Conservation (phyloP, 1,140 invertebrate species). For the Telenomus remus region DNA sequence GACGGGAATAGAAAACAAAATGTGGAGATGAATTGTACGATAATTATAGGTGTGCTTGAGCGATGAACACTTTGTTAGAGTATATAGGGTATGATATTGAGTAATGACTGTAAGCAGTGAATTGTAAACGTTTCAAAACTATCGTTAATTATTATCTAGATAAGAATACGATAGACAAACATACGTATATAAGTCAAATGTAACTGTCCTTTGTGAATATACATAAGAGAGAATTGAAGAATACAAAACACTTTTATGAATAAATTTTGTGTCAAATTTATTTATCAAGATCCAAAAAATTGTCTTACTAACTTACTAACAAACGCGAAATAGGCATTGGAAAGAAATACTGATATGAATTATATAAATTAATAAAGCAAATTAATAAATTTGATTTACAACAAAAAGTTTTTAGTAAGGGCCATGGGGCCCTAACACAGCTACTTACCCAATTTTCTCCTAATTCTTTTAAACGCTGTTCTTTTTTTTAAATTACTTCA, state of each 20-base stretch:
- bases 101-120: constrained; percentile 64
- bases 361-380: too few relatives aligned
- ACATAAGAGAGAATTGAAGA: constrained; percentile 74
- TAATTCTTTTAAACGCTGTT: too few relatives aligned
- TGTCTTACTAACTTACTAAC: too few relatives aligned
- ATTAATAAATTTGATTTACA: too few relatives aligned
- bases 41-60: constrained; percentile 63
- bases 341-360: too few relatives aligned
- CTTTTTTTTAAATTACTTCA: too few relatives aligned
- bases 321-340: too few relatives aligned
- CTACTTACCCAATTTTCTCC: too few relatives aligned
- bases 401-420: too few relatives aligned
- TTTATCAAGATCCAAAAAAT: too few relatives aligned
- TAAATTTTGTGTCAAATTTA: not conserved
- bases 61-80: constrained; percentile 63
- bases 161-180: constrained; percentile 71
- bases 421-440: too few relatives aligned
- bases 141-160: constrained; percentile 69
- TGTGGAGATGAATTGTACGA: constrained; percentile 40
- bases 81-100: constrained; percentile 67
- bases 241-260: constrained; percentile 74
- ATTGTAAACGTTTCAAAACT: constrained; percentile 59
- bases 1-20: constrained; percentile 46
- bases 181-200: constrained; percentile 72
- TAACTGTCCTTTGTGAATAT: constrained; percentile 76